These are phyloP conservation scores for Zapornia atra DNA, from an alignment of 2,113 vertebrate species.

Conservation along the genomic window DNA sequence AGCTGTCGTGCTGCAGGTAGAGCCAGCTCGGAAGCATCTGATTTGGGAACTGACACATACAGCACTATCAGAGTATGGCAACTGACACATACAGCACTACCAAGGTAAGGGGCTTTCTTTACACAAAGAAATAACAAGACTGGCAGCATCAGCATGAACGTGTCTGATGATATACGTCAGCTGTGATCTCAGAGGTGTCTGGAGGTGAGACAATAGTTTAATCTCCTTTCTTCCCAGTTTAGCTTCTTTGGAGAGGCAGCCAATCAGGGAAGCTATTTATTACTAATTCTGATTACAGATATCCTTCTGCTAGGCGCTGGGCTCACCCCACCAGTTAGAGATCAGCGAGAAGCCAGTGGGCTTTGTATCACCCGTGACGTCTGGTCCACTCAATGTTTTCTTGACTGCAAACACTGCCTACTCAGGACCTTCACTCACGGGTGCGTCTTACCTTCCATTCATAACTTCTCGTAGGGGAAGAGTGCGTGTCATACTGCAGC, in stretches of 20 bases:
- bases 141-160: neutral
- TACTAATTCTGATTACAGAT: constrained; percentile 40
- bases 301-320: neutral
- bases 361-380: neutral
- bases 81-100: neutral
- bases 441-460: neutral
- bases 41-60: neutral
- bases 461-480: neutral
- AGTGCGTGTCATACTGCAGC: neutral
- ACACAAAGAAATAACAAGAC: neutral
- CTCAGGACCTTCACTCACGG: neutral
- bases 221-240: constrained; percentile 28
- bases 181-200: neutral
- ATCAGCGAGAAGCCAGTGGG: neutral
- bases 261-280: neutral
- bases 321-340: neutral
- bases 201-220: constrained; percentile 25
- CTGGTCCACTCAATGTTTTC: neutral
- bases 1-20: neutral
- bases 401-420: neutral
- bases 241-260: constrained; percentile 34
- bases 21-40: neutral
- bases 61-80: too few species aligned
- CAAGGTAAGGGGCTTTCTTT: neutral
- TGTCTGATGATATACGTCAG: neutral